Evolutionary conservation across 2,113 vertebrate genomes (phyloP).

Genomic region (Helogale parvula): DNA sequence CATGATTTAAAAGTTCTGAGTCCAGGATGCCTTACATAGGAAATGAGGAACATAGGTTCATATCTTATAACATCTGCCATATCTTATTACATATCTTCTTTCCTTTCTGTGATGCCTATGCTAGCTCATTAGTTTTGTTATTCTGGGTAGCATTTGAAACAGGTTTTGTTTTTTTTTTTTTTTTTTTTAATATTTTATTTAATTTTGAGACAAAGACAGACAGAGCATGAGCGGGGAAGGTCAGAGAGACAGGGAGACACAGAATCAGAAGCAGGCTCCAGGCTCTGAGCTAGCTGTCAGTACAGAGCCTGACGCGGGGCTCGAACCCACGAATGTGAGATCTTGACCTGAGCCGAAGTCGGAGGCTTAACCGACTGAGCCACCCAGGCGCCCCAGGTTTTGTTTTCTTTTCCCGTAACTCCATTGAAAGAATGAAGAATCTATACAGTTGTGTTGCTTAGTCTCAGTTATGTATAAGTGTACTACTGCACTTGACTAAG

Average conservation of each 20-base stretch:
- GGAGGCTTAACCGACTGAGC: no score
- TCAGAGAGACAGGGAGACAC: no score
- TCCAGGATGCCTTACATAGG: neutral
- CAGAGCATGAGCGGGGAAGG: no score
- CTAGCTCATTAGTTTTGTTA: conserved; percentile 10
- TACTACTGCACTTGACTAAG: neutral
- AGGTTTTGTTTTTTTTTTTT: neutral
- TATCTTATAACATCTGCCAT: neutral
- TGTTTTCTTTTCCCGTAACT: neutral
- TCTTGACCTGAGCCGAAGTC: no score
- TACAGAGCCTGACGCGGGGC: no score
- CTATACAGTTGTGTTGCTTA: neutral
- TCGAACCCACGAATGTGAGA: no score
- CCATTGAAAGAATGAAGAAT: conserved; percentile 11
- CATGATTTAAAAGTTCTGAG: neutral
- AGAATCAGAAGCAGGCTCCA: no score
- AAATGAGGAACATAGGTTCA: neutral
- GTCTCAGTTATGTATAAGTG: neutral
- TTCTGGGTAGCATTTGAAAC: neutral
- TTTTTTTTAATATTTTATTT: no score
- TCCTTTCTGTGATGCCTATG: neutral
- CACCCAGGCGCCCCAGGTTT: no score
- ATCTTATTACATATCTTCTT: neutral
- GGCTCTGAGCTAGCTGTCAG: no score
- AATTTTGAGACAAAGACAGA: no score